Conservation (phyloP, 2,797 vertebrate species). For the Champsocephalus esox region DNA sequence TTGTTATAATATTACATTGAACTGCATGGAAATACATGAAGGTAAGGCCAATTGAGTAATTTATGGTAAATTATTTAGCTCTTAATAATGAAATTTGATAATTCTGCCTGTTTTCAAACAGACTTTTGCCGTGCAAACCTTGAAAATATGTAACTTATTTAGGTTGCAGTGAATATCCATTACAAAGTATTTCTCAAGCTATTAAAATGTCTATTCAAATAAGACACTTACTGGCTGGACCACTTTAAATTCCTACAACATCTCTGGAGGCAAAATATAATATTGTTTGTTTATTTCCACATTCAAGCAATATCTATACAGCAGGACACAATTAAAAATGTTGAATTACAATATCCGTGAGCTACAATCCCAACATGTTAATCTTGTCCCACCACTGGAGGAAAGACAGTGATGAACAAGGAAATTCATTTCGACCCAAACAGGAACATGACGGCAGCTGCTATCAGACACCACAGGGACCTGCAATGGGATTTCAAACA, state of each 20-base stretch:
- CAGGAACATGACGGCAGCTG: not conserved
- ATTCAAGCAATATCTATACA: constrained; percentile 49
- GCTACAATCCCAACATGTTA: not conserved
- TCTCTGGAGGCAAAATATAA: not conserved
- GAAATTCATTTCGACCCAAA: not conserved
- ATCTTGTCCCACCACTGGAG: not conserved
- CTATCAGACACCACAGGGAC: constrained; percentile 4
- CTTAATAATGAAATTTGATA: not conserved
- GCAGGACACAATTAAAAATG: not conserved
- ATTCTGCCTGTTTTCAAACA: not conserved
- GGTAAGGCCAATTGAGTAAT: not conserved
- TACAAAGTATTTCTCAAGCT: not conserved
- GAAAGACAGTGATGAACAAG: not conserved
- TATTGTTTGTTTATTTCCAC: constrained; percentile 15
- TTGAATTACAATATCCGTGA: not conserved
- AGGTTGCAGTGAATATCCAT: not conserved
- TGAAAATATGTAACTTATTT: not conserved
- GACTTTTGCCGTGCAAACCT: not conserved
- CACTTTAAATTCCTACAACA: not conserved
- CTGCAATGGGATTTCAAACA: not conserved
- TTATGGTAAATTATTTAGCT: not conserved
- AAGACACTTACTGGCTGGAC: not conserved
- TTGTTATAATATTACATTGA: not conserved
- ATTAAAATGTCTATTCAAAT: not conserved
- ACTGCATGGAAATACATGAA: not conserved